Percentiles rank a stretch among this genome's conserved stretches.
phyloP scores from a whole-genome alignment of 2,113 vertebrate genomes.

The Ifrita kowaldi region DNA sequence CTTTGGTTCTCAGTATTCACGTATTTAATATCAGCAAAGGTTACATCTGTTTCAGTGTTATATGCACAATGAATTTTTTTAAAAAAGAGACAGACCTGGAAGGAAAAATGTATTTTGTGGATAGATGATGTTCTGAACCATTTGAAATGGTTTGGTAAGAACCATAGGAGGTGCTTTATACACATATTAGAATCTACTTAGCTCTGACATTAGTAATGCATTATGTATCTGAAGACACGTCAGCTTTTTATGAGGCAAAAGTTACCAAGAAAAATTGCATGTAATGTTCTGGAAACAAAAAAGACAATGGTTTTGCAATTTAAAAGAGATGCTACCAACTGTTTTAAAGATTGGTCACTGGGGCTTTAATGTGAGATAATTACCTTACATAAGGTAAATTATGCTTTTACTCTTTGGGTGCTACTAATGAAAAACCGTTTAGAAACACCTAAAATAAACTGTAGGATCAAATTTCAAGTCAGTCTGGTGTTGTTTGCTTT shows the following conservation, averaged over 20 bases:
- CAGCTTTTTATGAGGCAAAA: constrained; percentile 24
- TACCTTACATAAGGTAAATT: constrained; percentile 38
- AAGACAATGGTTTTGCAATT: background rate
- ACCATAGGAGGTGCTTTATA: background rate
- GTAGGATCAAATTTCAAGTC: constrained; percentile 15
- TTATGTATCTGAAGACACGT: background rate
- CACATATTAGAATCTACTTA: background rate
- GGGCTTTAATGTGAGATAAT: constrained; percentile 33
- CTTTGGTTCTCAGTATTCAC: background rate
- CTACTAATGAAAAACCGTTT: background rate
- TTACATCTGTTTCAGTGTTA: background rate
- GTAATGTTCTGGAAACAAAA: constrained; percentile 12
- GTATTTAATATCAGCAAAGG: background rate
- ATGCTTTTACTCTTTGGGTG: background rate
- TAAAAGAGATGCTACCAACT: background rate
- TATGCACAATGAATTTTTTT: background rate
- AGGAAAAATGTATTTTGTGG: background rate
- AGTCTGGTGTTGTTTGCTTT: constrained; percentile 3
- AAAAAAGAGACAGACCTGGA: background rate
- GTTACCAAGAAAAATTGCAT: background rate
- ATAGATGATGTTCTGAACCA: background rate
- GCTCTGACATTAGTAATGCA: background rate
- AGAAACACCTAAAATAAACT: background rate
- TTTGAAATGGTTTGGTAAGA: background rate
- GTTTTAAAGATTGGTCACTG: constrained; percentile 7